Evolutionary conservation across 2,113 vertebrate species (phyloP), one percentile per base, ranked within the genome.

Genomic region (Chloebia gouldiae): DNA sequence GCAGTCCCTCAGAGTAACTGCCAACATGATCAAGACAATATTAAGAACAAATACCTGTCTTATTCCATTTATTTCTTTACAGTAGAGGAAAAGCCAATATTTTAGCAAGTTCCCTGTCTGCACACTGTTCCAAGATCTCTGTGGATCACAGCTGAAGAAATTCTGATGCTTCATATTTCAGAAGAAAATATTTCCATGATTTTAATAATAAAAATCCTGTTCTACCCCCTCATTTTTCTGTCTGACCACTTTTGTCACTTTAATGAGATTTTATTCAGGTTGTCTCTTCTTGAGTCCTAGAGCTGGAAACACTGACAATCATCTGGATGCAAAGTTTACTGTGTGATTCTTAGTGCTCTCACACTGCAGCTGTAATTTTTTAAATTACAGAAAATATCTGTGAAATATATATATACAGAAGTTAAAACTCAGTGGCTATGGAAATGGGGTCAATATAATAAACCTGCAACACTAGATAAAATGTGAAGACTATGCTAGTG

Each of bases 371-470:
- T 83, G 60, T 90, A 94, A 88, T 90, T 94, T 93, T 94, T 93
- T 75, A 86, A 97, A 94, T 90, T 94, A 86, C 40, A 91, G 35
- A 94, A 95, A 97, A 95, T 96, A 95, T 80, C 68, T 90, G 63
- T 93, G 93, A 96, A 96, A 93, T 93, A 95, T 59, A 94, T 59
- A 94, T 95, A 96, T 88, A 90, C 40, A 35, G 85, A 97, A 94
- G 75, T 93, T 90, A 94, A 96, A 96, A 93, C 90, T 53, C 64
- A 93, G 76, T 91, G 92, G 61, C 63, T 56, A 85, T 88, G 47
- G 79, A 94, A 97, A 96, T 88, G 59, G 94, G 66, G 92, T 94
- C 92, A 93, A 85, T 93, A 88, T 95, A 90, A 94, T 95, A 96
- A 96, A 95, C 66, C 51, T 78, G 82, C n/a, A 93, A 54, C 27